Percentiles rank a stretch among this genome's conserved stretches.
Conservation (phyloP, 2,113 vertebrate genomes). For the Saguinus imperator region DNA sequence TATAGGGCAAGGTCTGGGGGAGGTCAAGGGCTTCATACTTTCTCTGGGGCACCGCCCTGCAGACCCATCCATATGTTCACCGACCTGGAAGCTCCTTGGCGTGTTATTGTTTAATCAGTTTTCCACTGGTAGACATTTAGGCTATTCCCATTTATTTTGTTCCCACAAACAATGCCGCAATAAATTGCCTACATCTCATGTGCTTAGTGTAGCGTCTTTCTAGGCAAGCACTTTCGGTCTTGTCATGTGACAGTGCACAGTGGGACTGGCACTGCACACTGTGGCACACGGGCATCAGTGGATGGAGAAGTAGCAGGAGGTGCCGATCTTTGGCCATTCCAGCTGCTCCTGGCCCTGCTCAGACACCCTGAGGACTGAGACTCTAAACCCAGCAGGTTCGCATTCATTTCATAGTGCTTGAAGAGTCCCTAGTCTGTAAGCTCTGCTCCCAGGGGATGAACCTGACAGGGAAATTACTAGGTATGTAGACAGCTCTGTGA, state of each 20-base stretch:
- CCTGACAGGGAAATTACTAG: background rate
- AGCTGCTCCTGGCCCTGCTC: background rate
- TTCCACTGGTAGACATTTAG: background rate
- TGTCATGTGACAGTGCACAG: rapidly evolving
- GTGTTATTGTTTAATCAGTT: background rate
- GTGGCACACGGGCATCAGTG: background rate
- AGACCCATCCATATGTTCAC: background rate
- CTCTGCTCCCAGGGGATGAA: background rate
- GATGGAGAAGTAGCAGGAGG: background rate
- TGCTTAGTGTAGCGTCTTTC: background rate
- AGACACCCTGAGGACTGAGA: background rate
- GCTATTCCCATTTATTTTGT: background rate
- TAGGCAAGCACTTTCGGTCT: background rate
- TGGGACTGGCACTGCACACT: rapidly evolving
- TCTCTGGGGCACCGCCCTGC: too few relatives aligned
- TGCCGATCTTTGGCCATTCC: background rate
- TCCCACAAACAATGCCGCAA: background rate
- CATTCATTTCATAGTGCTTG: background rate
- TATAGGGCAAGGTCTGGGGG: background rate
- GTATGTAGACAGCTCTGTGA: background rate
- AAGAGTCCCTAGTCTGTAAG: background rate
- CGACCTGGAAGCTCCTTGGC: too few relatives aligned
- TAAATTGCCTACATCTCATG: background rate
- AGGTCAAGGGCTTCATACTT: too few relatives aligned
- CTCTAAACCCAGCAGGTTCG: background rate